Percentiles rank a stretch among this genome's conserved stretches.
These are phyloP conservation scores for Octopus bimaculoides DNA, from an alignment of 1,140 invertebrate species.

Conservation along the genomic window DNA sequence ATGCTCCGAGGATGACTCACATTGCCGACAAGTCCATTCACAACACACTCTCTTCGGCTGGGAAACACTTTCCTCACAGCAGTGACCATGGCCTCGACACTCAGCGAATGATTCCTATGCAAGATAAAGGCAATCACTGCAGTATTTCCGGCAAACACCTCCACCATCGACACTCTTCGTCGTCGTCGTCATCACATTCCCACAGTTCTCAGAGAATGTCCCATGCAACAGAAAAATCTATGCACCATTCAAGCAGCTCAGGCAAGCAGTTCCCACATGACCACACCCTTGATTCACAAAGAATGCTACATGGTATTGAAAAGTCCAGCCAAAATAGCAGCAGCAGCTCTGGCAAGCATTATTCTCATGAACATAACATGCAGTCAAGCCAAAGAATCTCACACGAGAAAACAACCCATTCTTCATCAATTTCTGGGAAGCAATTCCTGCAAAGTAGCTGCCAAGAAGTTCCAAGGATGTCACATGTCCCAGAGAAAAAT, in stretches of 20 bases:
- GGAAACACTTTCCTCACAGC: not conserved
- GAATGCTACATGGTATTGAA: not conserved
- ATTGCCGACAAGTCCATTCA: constrained; percentile 5
- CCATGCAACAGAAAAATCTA: not conserved
- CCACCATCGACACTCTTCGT: not conserved
- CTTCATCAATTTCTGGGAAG: not conserved
- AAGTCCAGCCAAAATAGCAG: not conserved
- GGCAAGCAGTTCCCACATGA: not conserved
- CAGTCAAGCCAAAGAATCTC: not conserved
- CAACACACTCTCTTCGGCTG: not conserved
- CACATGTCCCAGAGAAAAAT: not conserved
- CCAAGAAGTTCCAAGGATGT: not conserved
- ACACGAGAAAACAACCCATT: not conserved
- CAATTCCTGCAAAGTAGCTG: not conserved
- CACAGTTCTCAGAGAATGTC: not conserved
- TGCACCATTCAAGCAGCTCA: not conserved
- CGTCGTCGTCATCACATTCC: not conserved
- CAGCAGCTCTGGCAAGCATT: constrained; percentile 5
- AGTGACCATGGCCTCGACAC: not conserved
- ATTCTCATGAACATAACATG: not conserved
- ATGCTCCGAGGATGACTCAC: not conserved
- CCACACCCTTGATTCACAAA: not conserved
- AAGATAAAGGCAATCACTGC: not conserved
- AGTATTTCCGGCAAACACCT: not conserved
- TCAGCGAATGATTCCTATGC: not conserved